phyloP scores from a whole-genome alignment of 2,888 invertebrate species.

The Eupelmus urozonus region DNA sequence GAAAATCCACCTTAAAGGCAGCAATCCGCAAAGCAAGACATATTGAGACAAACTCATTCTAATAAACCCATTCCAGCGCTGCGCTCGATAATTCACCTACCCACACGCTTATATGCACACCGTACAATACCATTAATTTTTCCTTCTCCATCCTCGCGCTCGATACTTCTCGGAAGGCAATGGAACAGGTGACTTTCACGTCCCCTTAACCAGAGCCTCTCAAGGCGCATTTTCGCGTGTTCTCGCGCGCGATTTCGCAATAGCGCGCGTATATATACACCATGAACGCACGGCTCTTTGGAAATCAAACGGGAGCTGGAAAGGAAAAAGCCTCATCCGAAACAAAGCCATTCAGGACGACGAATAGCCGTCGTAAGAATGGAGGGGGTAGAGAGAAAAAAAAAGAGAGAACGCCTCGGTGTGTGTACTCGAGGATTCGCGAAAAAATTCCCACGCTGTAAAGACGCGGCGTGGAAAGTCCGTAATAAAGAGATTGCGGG shows the following conservation, averaged over 20 bases:
- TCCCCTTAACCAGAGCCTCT: constrained; percentile 33
- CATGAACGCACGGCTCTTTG: constrained; percentile 14
- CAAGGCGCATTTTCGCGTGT: not conserved
- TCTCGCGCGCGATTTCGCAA: constrained; percentile 22
- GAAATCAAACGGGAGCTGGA: constrained; percentile 14
- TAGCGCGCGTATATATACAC: not conserved
- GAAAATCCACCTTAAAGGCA: no score
- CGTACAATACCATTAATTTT: not conserved
- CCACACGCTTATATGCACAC: not conserved
- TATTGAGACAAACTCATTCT: not conserved
- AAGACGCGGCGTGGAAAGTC: not conserved
- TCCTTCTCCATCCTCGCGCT: not conserved
- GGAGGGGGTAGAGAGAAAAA: constrained; percentile 7
- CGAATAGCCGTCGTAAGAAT: constrained; percentile 24
- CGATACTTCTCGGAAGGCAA: constrained; percentile 31
- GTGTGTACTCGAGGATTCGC: constrained; percentile 24
- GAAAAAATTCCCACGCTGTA: constrained; percentile 43
- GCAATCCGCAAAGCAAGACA: no score
- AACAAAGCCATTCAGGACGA: constrained; percentile 33
- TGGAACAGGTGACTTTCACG: constrained; percentile 39
- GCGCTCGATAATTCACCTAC: no score
- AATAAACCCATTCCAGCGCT: not conserved
- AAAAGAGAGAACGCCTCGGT: constrained; percentile 6
- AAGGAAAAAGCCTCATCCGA: constrained; percentile 8
- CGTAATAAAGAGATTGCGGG: constrained; percentile 8